phyloP scores from a whole-genome alignment of 2,797 vertebrate genomes.

The Scleropages formosus region DNA sequence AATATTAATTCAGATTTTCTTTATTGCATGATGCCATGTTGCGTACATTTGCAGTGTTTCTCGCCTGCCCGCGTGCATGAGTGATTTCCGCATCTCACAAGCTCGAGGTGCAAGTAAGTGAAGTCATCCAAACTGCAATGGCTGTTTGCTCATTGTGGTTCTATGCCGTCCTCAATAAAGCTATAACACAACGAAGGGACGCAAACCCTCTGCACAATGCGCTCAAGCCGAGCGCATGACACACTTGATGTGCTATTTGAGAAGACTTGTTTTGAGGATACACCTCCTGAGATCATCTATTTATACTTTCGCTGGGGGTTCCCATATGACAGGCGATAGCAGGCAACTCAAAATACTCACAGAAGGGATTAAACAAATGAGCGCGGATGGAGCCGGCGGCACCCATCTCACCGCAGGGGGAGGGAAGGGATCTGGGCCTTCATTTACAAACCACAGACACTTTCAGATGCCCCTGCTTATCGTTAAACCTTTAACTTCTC shows the following conservation, averaged over 20 bases:
- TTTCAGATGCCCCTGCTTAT: no score
- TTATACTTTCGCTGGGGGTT: slow-evolving; percentile 20
- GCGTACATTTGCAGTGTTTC: no score
- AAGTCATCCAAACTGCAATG: no score
- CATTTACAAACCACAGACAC: no score
- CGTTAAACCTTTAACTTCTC: no score
- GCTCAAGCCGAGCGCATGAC: no score
- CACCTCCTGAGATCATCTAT: slow-evolving; percentile 26
- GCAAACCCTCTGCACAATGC: no score
- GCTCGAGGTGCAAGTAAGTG: no score
- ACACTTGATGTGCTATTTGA: slow-evolving; percentile 2
- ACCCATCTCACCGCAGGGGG: neutral
- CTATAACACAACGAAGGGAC: neutral
- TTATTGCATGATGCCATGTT: no score
- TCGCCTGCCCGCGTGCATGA: no score
- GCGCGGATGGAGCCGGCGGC: neutral
- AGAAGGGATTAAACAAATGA: neutral
- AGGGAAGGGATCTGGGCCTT: neutral
- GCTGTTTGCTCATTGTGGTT: neutral
- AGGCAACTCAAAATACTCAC: neutral
- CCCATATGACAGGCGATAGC: slow-evolving; percentile 27
- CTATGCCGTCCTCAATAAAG: slow-evolving; percentile 5
- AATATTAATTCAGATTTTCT: no score
- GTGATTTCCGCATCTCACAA: no score
- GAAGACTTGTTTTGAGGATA: slow-evolving; percentile 19